These are phyloP conservation scores for Anabas testudineus DNA, from an alignment of 2,797 vertebrate species.

Conservation along the genomic window DNA sequence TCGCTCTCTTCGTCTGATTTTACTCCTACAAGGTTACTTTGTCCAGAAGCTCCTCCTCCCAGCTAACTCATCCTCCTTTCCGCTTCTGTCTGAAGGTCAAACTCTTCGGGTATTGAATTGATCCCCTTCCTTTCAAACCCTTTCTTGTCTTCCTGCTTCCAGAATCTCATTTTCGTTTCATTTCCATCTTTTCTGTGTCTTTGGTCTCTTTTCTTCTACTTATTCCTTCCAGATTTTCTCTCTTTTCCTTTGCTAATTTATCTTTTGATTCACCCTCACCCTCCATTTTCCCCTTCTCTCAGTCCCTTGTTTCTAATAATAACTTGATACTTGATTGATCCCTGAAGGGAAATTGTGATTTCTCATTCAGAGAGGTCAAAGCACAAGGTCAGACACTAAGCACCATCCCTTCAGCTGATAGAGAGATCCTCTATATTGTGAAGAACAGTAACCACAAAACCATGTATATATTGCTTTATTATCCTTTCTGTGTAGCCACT, in stretches of 20 bases:
- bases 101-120: constrained; percentile 24
- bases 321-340: constrained; percentile 50
- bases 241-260: neutral
- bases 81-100: constrained; percentile 52
- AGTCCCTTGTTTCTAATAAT: constrained; percentile 45
- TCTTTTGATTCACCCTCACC: constrained; percentile 14
- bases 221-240: neutral
- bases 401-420: constrained; percentile 30
- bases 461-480: constrained; percentile 5
- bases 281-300: constrained; percentile 2
- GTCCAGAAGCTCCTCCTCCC: constrained; percentile 9
- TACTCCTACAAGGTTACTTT: constrained; percentile 39
- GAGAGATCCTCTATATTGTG: constrained; percentile 3
- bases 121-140: constrained; percentile 27
- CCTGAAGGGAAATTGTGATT: constrained; percentile 47
- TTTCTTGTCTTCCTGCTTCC: neutral
- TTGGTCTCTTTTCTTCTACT: constrained; percentile 5
- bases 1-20: constrained; percentile 28
- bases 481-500: neutral
- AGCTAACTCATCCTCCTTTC: constrained; percentile 19
- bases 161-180: constrained; percentile 1
- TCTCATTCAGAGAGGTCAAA: constrained; percentile 49
- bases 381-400: constrained; percentile 48
- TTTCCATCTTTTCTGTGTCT: neutral
- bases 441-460: constrained; percentile 13